Base-by-base conservation (phyloP, 1,140 invertebrate species). In the Goniozus legneri region DNA sequence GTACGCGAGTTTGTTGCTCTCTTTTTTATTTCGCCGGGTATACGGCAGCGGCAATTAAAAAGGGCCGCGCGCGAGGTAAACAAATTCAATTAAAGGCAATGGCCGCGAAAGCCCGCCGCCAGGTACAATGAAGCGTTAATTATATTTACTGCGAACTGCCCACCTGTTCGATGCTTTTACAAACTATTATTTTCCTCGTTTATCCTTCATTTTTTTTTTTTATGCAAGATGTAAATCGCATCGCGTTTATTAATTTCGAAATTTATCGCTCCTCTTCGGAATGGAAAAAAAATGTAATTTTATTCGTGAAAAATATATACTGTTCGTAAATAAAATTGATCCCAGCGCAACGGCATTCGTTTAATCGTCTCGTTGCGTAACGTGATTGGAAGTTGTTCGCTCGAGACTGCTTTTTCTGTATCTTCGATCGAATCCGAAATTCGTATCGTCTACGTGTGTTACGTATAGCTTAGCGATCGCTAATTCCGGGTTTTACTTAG, bases 1-100 rank as follows among this genome's bases (percentile, higher is more conserved):
- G n/a, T n/a, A n/a, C n/a, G n/a, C n/a, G n/a, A n/a, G n/a, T 47
- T 52, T 50, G 50, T 57, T 48, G 36, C 39, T 54, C 51, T 51
- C 31, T 54, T 49, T 49, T 54, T n/a, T n/a, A n/a, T n/a, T n/a
- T n/a, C n/a, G n/a, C n/a, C n/a, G n/a, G n/a, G n/a, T n/a, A n/a
- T n/a, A n/a, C 6, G 32, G 15, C 12, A 13, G 6, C 6, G n/a
- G 15, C 32, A n/a, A 34, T 34, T 34, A 13, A 13, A 15, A 34
- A 34, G 15, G 6, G 32, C 15, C n/a, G 32, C 15, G 32, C 15
- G n/a, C n/a, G n/a, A n/a, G 15, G 15, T 13, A 34, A 34, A 34
- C 12, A 13, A 27, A 27, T 27, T 27, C 24, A 27, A 27, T 27
- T 27, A 27, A 27, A 27, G 10, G 24, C 24, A 27, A 10, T 10